Evolutionary conservation across 2,113 vertebrate species (phyloP).

Genomic region (Phaethon lepturus): DNA sequence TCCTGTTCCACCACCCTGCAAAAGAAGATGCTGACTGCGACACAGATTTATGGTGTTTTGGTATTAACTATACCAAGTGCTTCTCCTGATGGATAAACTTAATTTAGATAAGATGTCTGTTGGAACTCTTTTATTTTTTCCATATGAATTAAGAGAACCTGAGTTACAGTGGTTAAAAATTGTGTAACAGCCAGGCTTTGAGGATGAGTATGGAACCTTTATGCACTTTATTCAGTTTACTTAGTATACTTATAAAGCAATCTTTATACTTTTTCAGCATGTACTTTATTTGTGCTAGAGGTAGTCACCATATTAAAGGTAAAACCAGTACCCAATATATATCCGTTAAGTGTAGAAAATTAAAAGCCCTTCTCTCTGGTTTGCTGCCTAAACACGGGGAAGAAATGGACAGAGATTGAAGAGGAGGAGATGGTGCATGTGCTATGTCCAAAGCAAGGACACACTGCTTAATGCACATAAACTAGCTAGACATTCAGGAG

Average conservation of each 20-base stretch:
- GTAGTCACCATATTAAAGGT: neutral
- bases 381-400: neutral
- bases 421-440: neutral
- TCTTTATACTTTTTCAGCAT: neutral
- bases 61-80: neutral
- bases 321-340: neutral
- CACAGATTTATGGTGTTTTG: neutral
- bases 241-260: too few species aligned
- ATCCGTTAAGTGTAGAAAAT: neutral
- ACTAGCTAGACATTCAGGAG: neutral
- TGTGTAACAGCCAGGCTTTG: neutral
- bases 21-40: neutral
- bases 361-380: neutral
- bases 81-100: neutral
- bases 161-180: neutral
- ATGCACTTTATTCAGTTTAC: neutral
- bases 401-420: neutral
- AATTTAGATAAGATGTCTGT: neutral
- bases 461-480: neutral
- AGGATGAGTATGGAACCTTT: neutral
- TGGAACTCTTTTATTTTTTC: neutral
- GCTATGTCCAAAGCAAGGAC: neutral
- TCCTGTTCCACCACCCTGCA: neutral
- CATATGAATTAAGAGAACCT: neutral
- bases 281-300: neutral